A percentile compares a stretch with the other conserved stretches of the same genome.
phyloP scores from a whole-genome alignment of 2,888 invertebrate species.

The Agrotis segetum region DNA sequence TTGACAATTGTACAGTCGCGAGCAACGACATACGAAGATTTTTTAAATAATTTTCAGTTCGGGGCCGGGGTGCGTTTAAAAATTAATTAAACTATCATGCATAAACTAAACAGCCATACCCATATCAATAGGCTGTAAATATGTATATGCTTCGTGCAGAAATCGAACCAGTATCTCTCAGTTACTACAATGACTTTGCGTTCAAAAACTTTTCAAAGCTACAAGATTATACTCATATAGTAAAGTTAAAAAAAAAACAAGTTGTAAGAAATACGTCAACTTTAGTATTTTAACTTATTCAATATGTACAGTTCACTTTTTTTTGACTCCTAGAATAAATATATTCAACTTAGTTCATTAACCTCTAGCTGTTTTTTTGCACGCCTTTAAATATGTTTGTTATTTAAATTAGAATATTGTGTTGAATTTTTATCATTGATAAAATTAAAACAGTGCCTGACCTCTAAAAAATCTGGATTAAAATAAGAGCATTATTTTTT shows the following conservation, averaged over 20 bases:
- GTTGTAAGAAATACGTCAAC: not conserved
- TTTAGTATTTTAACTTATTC: constrained; percentile 14
- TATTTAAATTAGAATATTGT: constrained; percentile 36
- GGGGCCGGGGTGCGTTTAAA: no score
- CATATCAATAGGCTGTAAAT: no score
- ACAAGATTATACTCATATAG: not conserved
- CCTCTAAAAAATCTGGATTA: no score
- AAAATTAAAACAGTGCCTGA: no score
- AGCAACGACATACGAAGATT: no score
- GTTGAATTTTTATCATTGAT: constrained; percentile 26
- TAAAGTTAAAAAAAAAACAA: not conserved
- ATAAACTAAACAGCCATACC: no score
- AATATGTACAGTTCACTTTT: constrained; percentile 28
- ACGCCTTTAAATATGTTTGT: constrained; percentile 20
- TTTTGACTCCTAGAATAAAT: constrained; percentile 31
- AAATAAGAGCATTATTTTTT: no score
- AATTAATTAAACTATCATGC: no score
- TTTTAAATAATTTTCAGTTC: no score
- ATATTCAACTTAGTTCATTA: constrained; percentile 33
- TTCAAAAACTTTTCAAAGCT: not conserved
- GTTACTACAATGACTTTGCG: no score
- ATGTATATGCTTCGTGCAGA: no score
- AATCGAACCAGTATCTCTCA: no score
- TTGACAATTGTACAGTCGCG: not conserved
- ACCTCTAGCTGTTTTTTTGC: constrained; percentile 35